phyloP scores from a whole-genome alignment of 2,888 invertebrate species.

The Lordiphosa andalusiaca region DNA sequence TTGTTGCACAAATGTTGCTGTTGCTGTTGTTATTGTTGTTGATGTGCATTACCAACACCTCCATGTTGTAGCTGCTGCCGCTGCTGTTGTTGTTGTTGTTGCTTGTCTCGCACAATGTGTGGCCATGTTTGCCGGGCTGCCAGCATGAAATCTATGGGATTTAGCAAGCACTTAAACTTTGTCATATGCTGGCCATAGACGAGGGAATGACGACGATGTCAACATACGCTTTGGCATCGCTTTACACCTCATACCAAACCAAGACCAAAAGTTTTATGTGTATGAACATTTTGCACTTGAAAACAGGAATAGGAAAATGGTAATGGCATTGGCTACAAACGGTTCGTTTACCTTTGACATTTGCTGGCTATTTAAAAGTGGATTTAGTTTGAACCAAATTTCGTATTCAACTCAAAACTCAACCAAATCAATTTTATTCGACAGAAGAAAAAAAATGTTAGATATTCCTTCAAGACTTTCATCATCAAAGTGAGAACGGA shows the following conservation, averaged over 20 bases:
- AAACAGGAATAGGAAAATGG: conserved; percentile 18
- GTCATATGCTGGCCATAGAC: conserved; percentile 45
- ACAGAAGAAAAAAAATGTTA: not conserved
- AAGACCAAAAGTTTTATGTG: not conserved
- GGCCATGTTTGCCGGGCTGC: conserved; percentile 67
- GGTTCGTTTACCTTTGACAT: conserved; percentile 66
- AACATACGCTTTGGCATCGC: conserved; percentile 47
- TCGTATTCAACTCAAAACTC: conserved; percentile 1
- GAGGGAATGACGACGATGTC: conserved; percentile 46
- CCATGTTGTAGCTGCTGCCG: conserved; percentile 33
- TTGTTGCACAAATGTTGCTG: conserved; percentile 57
- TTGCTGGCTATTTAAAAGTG: conserved; percentile 3
- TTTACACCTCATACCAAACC: conserved; percentile 28
- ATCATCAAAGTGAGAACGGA: conserved; percentile 8
- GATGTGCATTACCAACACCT: conserved; percentile 61
- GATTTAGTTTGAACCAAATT: not conserved
- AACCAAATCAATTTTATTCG: not conserved
- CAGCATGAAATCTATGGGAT: conserved; percentile 78
- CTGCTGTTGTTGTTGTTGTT: conserved; percentile 27
- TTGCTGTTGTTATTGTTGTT: conserved; percentile 2
- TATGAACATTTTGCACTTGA: conserved; percentile 38
- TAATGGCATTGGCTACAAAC: conserved; percentile 47
- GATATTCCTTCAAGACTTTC: conserved; percentile 5
- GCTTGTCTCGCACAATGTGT: conserved; percentile 70
- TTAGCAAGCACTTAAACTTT: conserved; percentile 80